phyloP scores from a whole-genome alignment of 2,113 vertebrate genomes.

The Addax nasomaculatus region DNA sequence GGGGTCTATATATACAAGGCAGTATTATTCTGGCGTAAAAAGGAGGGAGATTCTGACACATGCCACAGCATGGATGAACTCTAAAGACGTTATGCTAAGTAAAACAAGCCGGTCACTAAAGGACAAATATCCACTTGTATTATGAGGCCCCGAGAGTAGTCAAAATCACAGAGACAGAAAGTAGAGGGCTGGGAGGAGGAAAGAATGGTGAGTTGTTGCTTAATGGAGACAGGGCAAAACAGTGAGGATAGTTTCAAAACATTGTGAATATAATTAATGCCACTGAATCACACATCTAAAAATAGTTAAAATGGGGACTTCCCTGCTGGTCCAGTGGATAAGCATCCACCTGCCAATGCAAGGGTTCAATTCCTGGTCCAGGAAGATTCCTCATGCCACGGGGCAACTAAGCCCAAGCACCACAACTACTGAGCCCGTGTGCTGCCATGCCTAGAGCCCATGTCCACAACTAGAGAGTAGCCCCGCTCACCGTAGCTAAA shows the following conservation, averaged over 20 bases:
- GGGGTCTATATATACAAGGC: not conserved
- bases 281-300: not conserved
- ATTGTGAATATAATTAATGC: not conserved
- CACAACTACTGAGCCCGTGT: not conserved
- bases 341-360: not conserved
- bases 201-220: not conserved
- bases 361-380: not conserved
- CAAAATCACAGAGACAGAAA: not conserved
- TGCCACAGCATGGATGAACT: not conserved
- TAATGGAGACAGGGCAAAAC: not conserved
- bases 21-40: not conserved
- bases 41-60: not conserved
- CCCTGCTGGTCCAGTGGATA: not conserved
- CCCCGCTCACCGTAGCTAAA: rapidly evolving
- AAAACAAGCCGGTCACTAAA: not conserved
- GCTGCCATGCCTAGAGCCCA: not conserved
- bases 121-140: not conserved
- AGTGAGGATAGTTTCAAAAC: not conserved
- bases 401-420: not conserved
- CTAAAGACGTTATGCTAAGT: not conserved
- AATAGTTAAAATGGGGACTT: not conserved
- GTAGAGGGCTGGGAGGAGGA: not conserved
- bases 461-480: not conserved
- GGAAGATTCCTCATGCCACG: not conserved
- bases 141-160: not conserved